phyloP scores from a whole-genome alignment of 2,797 vertebrate species.

The Coendou prehensilis region DNA sequence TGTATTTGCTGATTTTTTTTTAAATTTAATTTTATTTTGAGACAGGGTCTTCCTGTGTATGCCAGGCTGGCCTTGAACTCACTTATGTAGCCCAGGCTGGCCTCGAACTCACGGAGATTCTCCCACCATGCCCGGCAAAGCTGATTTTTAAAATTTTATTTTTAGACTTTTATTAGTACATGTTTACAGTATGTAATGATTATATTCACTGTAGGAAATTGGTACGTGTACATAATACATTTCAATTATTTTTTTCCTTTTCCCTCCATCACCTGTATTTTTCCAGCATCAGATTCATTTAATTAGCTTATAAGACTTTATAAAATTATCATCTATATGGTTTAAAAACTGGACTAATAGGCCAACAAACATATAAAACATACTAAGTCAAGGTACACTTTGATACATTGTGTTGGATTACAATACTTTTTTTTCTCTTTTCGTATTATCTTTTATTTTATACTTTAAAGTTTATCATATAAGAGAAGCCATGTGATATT shows the following conservation, averaged over 20 bases:
- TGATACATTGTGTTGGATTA: not conserved
- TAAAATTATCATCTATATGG: not conserved
- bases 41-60: too few species aligned
- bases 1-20: not conserved
- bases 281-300: not conserved
- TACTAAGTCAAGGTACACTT: not conserved
- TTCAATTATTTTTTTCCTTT: not conserved
- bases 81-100: too few species aligned
- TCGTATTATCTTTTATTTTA: not conserved
- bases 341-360: not conserved
- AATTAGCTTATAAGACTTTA: not conserved
- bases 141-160: not conserved
- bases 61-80: too few species aligned
- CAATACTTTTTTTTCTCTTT: not conserved
- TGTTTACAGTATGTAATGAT: not conserved
- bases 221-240: not conserved
- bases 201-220: not conserved
- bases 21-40: too few species aligned
- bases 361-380: not conserved
- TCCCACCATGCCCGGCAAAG: too few species aligned
- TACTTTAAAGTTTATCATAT: not conserved
- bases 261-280: not conserved
- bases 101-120: too few species aligned
- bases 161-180: not conserved
- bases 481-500: not conserved